Evolutionary conservation across 2,113 vertebrate genomes (phyloP), one percentile per base, ranked within the genome.

Genomic region (Thinocorus orbignyianus): DNA sequence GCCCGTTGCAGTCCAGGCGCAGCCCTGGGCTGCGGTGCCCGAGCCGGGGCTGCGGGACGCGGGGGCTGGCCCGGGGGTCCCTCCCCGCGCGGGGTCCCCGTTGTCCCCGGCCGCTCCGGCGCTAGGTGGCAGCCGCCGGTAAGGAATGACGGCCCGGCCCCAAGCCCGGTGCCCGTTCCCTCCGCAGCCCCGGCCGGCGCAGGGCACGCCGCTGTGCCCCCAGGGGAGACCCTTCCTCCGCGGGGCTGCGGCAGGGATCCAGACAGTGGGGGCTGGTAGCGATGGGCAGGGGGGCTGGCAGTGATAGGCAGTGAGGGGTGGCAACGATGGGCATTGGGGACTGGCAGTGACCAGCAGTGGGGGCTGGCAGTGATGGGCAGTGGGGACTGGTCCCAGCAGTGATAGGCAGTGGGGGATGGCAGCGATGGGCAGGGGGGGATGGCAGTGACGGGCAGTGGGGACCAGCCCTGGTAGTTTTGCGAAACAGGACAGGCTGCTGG

Each of bases 111-210:
- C 22, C 31, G 6, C 28, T 18, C 46, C 48, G 23, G 60, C 96
- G 42, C 93, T 89, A 97, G 96, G 77, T 73, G 96, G 96, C 96
- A 95, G 86, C 77, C 87, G 83, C 54, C 92, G 54, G 83, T 13
- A 86, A 93, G 91, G 83, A 92, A 96, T 48, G 89, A 23, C 41
- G 11, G 69, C 33, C 20, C 19, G 8, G n/a, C 16, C 17, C 31
- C 6, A 10, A 10, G 4, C 42, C 13, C 28, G 14, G 23, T 6
- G 30, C 55, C 19, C 55, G 20, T 3, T 3, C 37, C 52, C 33
- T 24, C 54, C 2, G 16, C 66, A 11, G 18, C 44, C 35, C 6
- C 17, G 71, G 24, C 8, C 20, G 30, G 44, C 3, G 8, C 7
- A 31, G 42, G 26, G 65, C 3, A 23, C n/a, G n/a, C 30, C 2